Base-by-base conservation (phyloP, 2,113 vertebrate genomes). In the Myiopsitta monachus region DNA sequence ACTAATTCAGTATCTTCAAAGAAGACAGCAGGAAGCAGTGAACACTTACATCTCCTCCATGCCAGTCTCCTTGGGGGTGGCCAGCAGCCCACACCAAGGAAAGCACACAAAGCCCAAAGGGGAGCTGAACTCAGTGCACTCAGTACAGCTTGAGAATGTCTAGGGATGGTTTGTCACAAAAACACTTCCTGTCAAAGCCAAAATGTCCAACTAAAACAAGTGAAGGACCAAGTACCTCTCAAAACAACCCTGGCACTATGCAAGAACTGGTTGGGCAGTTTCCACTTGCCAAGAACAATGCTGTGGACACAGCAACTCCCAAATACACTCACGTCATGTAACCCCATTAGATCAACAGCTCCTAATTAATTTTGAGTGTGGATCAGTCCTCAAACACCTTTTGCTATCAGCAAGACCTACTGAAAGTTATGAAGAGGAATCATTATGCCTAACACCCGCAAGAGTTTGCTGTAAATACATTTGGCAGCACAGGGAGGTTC, bases 381-480 rank as follows among this genome's bases (percentile, higher is more conserved):
- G n/a, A 87, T 77, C 88, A 87, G 66, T 21, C 62, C 86, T 91
- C 75, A 72, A 90, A 88, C 57, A 76, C 82, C 73, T 92, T 94
- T 77, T 88, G 80, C 86, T 87, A 67, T 39, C 88, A 85, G 44
- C 10, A 92, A 89, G 63, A 81, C 47, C 44, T 61, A 43, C 82
- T 64, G 52, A 69, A 94, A 91, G 44, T 46, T 77, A 87, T 91
- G 46, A 95, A 92, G 87, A 79, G 52, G n/a, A 73, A 55, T 89
- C 68, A 84, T 94, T 73, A 93, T 88, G 74, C 77, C 55, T 70
- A 85, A 88, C 93, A 95, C 89, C 57, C 31, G 6, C 75, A 63
- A 85, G 79, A 95, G 88, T 86, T 80, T 72, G 76, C 90, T 92
- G 86, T 94, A 97, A 96, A 93, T 80, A 96, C 67, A 73, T 79